Percentiles rank a stretch among this genome's conserved stretches.
Conservation (phyloP, 2,113 vertebrate genomes). For the Hyperopisus bebe region DNA sequence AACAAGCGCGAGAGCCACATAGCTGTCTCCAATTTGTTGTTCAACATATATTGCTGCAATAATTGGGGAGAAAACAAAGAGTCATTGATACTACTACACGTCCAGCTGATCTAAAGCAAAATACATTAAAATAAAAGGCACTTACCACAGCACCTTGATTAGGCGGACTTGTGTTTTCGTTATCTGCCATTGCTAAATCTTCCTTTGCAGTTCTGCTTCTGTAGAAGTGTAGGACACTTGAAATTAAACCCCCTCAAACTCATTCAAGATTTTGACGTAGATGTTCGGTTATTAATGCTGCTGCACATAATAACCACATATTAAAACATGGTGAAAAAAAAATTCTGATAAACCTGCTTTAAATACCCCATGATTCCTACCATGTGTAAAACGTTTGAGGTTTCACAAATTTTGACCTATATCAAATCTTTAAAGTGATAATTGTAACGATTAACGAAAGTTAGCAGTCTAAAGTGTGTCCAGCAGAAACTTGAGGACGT, state of each 20-base stretch:
- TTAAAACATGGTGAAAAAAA: not conserved
- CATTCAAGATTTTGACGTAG: not conserved
- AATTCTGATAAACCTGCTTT: not conserved
- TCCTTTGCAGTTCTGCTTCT: not conserved
- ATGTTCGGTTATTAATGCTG: not conserved
- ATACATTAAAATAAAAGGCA: not conserved
- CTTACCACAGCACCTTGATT: constrained; percentile 56
- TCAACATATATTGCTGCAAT: constrained; percentile 87
- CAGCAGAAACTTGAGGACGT: not conserved
- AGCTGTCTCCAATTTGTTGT: constrained; percentile 90
- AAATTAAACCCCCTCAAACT: not conserved
- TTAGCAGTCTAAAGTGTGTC: not conserved
- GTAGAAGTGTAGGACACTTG: not conserved
- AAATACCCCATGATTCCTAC: not conserved
- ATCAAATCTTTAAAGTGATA: not conserved
- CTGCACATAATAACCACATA: not conserved
- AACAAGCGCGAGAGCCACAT: constrained; percentile 98
- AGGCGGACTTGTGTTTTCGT: constrained; percentile 47
- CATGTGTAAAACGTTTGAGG: not conserved
- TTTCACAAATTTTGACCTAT: not conserved
- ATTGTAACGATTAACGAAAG: not conserved
- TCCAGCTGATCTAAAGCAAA: not conserved
- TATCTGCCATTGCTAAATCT: constrained; percentile 54
- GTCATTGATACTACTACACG: not conserved
- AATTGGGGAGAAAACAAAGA: not conserved